Percentiles rank a stretch among this genome's conserved stretches.
These are phyloP conservation scores for Leptinotarsa undecemlineata DNA, from an alignment of 1,140 invertebrate genomes.

Conservation along the genomic window DNA sequence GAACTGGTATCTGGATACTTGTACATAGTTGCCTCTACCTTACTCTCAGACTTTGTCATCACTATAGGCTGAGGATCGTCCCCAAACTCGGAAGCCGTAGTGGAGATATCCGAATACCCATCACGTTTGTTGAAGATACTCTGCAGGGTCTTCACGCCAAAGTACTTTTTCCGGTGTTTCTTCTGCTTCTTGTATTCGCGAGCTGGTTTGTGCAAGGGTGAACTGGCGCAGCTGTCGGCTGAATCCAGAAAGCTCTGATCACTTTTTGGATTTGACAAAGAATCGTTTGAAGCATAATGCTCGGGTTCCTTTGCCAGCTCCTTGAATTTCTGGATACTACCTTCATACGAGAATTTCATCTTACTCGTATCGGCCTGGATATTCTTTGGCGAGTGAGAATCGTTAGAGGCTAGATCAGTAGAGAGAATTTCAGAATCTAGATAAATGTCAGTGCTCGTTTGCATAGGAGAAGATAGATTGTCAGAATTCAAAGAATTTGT, in stretches of 20 bases:
- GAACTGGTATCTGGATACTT: slow-evolving; percentile 48
- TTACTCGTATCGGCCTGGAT: slow-evolving; percentile 33
- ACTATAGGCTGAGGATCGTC: slow-evolving; percentile 36
- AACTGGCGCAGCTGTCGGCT: slow-evolving; percentile 50
- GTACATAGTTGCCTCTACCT: slow-evolving; percentile 22
- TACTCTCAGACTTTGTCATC: slow-evolving; percentile 5
- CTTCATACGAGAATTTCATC: slow-evolving; percentile 34
- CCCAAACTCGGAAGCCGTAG: slow-evolving; percentile 51
- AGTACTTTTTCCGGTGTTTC: slow-evolving; percentile 53
- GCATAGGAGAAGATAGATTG: slow-evolving; percentile 55
- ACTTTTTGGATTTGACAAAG: slow-evolving; percentile 51
- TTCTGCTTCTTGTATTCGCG: slow-evolving; percentile 52
- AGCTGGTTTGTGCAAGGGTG: slow-evolving; percentile 49
- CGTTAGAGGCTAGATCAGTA: slow-evolving; percentile 53
- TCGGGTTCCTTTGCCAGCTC: slow-evolving; percentile 29
- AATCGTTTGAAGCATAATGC: slow-evolving; percentile 48
- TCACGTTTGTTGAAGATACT: slow-evolving; percentile 55
- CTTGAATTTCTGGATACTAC: slow-evolving; percentile 26
- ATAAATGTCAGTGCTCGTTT: slow-evolving; percentile 55
- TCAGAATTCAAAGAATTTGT: slow-evolving; percentile 54
- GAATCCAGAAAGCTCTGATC: slow-evolving; percentile 54
- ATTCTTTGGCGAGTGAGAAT: slow-evolving; percentile 54
- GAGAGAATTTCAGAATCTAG: slow-evolving; percentile 54
- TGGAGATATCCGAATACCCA: slow-evolving; percentile 55
- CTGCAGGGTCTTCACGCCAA: slow-evolving; percentile 56